Evolutionary conservation across 2,888 invertebrate species (phyloP), one percentile per base, ranked within the genome.

Genomic region (Itoplectis maculator): DNA sequence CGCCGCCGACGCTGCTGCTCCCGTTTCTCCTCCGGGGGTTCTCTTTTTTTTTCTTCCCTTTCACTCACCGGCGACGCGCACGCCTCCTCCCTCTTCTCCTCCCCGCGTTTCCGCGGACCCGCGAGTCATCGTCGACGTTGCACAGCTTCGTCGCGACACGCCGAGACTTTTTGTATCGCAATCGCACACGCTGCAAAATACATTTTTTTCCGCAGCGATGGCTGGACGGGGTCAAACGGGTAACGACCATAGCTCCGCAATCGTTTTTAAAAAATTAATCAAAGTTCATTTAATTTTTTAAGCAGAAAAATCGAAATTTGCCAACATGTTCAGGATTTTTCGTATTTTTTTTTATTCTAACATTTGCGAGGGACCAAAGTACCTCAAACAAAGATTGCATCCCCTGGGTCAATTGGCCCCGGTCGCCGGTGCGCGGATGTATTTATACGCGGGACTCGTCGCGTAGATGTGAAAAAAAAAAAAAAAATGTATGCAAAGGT

Each of bases 401-500:
- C 35, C n/a, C 35, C 15, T n/a, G 37, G 18, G 61, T 3, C 11
- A 61, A 37, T 61, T 61, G 3, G 15, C 37, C 61, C 61, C 1
- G 35, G 40, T 37, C 37, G 35, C 8, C n/a, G n/a, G 2, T 15
- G 20, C 15, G 37, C 37, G 35, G 29, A 47, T 4, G 23, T 49
- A 74, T 69, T 59, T 72, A 40, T 35, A 76, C 63, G 56, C 40
- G 40, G 45, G n/a, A n/a, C n/a, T n/a, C n/a, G n/a, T n/a, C n/a
- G n/a, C n/a, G n/a, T n/a, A n/a, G n/a, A n/a, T n/a, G n/a, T n/a
- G n/a, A n/a, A n/a, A n/a, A n/a, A n/a, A n/a, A n/a, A n/a, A 59
- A 56, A 35, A 59, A 80, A 78, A 61, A 82, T 69, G 35, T 80
- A 42, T 69, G 76, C 42, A 72, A 70, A 54, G 76, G 59, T 79